phyloP scores from a whole-genome alignment of 1,140 invertebrate species.

The Phocides pigmalion region DNA sequence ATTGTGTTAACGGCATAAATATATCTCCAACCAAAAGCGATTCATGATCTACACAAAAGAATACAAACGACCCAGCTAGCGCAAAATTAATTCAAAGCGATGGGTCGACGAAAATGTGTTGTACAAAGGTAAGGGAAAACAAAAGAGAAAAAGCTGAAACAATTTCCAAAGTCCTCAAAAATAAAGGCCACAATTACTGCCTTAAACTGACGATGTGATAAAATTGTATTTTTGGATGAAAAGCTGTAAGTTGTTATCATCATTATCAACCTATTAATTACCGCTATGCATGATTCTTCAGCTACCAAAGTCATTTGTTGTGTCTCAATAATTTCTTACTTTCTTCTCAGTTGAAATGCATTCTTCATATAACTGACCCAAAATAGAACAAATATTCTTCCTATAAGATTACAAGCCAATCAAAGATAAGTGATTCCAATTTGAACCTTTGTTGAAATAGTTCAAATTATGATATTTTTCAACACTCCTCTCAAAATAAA shows the following conservation, averaged over 20 bases:
- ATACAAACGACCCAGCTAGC: slow-evolving; percentile 60
- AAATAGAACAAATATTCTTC: too few species aligned
- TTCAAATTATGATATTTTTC: too few species aligned
- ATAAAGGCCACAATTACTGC: slow-evolving; percentile 56
- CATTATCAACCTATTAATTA: too few species aligned
- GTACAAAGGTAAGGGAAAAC: slow-evolving; percentile 64
- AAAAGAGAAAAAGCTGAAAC: slow-evolving; percentile 48
- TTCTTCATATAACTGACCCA: too few species aligned
- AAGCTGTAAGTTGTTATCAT: too few species aligned
- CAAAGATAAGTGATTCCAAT: too few species aligned
- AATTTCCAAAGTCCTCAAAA: slow-evolving; percentile 59
- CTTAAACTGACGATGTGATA: slow-evolving; percentile 14
- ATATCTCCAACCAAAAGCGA: slow-evolving; percentile 60
- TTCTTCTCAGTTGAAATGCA: too few species aligned
- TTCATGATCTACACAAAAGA: slow-evolving; percentile 64
- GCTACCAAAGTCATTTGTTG: too few species aligned
- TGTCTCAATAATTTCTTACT: too few species aligned
- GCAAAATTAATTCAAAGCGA: slow-evolving; percentile 70
- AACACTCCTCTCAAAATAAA: too few species aligned
- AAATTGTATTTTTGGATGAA: not conserved
- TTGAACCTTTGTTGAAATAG: too few species aligned
- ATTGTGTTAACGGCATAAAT: slow-evolving; percentile 57
- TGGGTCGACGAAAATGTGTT: slow-evolving; percentile 63
- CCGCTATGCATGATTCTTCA: not conserved
- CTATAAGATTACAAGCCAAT: too few species aligned